Conservation (phyloP, 1,140 invertebrate genomes). For the Tigriopus japonicus region DNA sequence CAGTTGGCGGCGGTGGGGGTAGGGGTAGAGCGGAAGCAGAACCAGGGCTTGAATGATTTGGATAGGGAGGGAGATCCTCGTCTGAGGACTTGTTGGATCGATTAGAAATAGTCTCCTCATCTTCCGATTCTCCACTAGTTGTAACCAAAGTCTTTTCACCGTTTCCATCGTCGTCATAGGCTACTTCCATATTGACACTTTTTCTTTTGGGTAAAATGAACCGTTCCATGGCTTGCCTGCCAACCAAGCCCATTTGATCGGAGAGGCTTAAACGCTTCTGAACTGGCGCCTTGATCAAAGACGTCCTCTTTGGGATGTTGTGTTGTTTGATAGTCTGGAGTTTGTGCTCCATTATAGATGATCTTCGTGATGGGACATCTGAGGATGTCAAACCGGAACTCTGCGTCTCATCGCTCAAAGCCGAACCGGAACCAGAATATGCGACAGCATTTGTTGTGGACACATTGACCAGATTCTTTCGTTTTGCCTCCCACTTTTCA, state of each 20-base stretch:
- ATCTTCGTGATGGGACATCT: neutral
- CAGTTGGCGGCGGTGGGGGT: too few species aligned
- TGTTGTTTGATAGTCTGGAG: neutral
- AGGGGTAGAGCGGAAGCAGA: too few species aligned
- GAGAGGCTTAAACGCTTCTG: neutral
- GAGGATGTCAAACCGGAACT: too few species aligned
- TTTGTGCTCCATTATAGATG: neutral
- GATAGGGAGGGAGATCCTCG: too few species aligned
- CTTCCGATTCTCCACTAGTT: too few species aligned
- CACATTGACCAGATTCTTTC: neutral
- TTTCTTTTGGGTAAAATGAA: neutral
- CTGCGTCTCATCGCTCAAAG: neutral
- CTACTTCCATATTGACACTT: neutral
- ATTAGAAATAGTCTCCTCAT: too few species aligned
- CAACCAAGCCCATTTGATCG: neutral
- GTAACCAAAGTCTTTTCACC: too few species aligned
- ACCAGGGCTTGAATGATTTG: too few species aligned
- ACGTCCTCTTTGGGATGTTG: neutral
- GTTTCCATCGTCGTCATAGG: too few species aligned
- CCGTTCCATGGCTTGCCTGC: neutral
- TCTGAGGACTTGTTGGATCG: too few species aligned
- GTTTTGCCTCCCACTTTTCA: conserved; percentile 13
- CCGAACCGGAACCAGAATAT: neutral
- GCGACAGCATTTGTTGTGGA: neutral
- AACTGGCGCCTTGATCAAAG: neutral